phyloP scores from a whole-genome alignment of 2,888 invertebrate species.

The Torymus tubicola region DNA sequence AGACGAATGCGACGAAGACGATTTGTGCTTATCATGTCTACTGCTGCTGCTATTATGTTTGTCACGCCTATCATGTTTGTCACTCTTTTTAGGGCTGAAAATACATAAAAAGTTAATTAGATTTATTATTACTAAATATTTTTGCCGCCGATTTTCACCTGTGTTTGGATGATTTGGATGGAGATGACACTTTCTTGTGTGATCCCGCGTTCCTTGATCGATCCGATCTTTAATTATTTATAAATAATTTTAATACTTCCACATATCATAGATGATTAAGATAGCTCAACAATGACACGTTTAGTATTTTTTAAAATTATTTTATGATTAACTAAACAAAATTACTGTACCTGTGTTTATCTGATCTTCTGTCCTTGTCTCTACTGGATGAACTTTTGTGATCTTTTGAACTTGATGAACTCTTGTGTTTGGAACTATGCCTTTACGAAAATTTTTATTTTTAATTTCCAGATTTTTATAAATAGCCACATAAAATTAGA shows the following conservation, averaged over 20 bases:
- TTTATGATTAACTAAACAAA: constrained; percentile 14
- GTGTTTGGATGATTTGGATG: constrained; percentile 81
- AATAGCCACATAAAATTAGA: neutral
- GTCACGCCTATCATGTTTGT: constrained; percentile 71
- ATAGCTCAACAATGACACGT: constrained; percentile 49
- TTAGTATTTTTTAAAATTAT: constrained; percentile 26
- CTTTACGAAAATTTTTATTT: constrained; percentile 57
- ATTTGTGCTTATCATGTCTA: constrained; percentile 75
- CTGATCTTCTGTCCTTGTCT: constrained; percentile 74
- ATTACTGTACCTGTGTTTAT: constrained; percentile 72
- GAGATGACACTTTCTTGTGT: constrained; percentile 75
- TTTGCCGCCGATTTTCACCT: constrained; percentile 75
- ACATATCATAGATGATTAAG: constrained; percentile 43
- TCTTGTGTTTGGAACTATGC: constrained; percentile 72
- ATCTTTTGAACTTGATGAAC: constrained; percentile 73
- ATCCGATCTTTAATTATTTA: constrained; percentile 73
- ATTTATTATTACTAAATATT: constrained; percentile 4
- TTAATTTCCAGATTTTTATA: no score
- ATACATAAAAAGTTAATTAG: constrained; percentile 50
- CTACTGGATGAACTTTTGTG: constrained; percentile 71
- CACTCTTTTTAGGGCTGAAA: constrained; percentile 75
- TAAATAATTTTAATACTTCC: constrained; percentile 53
- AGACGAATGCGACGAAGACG: constrained; percentile 76
- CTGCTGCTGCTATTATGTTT: constrained; percentile 65
- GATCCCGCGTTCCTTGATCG: constrained; percentile 74